Base-by-base conservation (phyloP, 1,140 invertebrate genomes). In the Matsumurasca onukii region DNA sequence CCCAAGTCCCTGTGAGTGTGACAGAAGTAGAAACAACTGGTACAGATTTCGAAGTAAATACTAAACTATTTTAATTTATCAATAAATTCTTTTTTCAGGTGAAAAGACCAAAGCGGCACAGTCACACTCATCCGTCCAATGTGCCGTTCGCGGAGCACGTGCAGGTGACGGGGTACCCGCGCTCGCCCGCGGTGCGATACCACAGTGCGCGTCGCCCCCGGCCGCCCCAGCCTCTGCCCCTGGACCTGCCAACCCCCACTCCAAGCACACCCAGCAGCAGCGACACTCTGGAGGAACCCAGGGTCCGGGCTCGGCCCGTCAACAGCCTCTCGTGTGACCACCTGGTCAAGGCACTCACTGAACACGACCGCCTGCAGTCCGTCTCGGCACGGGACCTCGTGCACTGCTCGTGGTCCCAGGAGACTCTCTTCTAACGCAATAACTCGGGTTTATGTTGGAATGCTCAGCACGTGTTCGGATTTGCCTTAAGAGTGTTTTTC, bases 381-480 rank as follows among this genome's bases (percentile, higher is more conserved):
- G 67, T 55, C 27, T 66, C 64, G 51, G 17, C 61, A 49, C 66
- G 70, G 59, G 57, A 55, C 27, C 64, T 71, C 48, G 71, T 72
- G 61, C 70, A 70, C 49, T 71, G 71, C 57, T 69, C 73, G n/a
- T 74, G 73, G 73, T 74, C 73, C 24, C 73, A 74, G 59, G 73
- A 74, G 61, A 74, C 73, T 55, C 67, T 74, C 34, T 74, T 74
- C 66, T 74, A 73, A 17, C 34, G 5, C 34, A n/a, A n/a, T n/a
- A n/a, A n/a, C n/a, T n/a, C n/a, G n/a, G n/a, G n/a, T n/a, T n/a
- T n/a, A n/a, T n/a, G n/a, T n/a, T n/a, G n/a, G n/a, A n/a, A n/a
- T n/a, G n/a, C n/a, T n/a, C n/a, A n/a, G n/a, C n/a, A n/a, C n/a
- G n/a, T n/a, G n/a, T n/a, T n/a, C n/a, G n/a, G n/a, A n/a, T n/a